Evolutionary conservation across 2,113 vertebrate genomes (phyloP).

Genomic region (Xenus cinereus): DNA sequence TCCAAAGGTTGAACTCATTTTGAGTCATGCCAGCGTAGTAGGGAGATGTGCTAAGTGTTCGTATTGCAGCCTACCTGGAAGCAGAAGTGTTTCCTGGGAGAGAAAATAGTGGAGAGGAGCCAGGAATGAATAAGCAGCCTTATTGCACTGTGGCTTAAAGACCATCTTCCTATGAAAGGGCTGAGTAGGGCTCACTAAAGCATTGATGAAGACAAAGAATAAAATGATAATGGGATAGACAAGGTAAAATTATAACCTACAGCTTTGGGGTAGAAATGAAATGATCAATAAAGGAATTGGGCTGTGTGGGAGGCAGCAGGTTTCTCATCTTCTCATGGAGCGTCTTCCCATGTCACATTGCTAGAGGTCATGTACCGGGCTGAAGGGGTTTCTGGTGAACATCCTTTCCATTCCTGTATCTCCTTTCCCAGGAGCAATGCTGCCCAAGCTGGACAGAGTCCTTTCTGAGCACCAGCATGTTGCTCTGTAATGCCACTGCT

Average conservation of each 20-base stretch:
- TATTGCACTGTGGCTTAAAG: background rate
- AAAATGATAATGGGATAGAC: background rate
- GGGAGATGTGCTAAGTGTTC: background rate
- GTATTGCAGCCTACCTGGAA: background rate
- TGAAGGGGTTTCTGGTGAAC: background rate
- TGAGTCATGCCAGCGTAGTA: background rate
- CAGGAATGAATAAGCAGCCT: conserved; percentile 2
- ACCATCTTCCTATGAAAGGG: background rate
- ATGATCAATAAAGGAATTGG: background rate
- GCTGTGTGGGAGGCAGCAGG: background rate
- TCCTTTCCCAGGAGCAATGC: too few species aligned
- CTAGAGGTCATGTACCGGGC: background rate
- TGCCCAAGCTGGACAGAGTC: background rate
- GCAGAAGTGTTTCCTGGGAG: background rate
- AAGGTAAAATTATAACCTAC: background rate
- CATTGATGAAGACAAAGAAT: background rate
- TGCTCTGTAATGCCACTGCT: background rate
- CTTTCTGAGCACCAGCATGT: background rate
- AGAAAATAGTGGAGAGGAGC: background rate
- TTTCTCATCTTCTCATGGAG: background rate
- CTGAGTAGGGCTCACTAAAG: background rate
- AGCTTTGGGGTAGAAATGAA: background rate
- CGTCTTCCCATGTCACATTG: background rate
- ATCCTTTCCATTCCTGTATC: background rate
- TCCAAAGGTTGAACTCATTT: conserved; percentile 19